Base-by-base conservation (phyloP, 53 echinoderm and acorn worm species). In the Luidia sarsii region DNA sequence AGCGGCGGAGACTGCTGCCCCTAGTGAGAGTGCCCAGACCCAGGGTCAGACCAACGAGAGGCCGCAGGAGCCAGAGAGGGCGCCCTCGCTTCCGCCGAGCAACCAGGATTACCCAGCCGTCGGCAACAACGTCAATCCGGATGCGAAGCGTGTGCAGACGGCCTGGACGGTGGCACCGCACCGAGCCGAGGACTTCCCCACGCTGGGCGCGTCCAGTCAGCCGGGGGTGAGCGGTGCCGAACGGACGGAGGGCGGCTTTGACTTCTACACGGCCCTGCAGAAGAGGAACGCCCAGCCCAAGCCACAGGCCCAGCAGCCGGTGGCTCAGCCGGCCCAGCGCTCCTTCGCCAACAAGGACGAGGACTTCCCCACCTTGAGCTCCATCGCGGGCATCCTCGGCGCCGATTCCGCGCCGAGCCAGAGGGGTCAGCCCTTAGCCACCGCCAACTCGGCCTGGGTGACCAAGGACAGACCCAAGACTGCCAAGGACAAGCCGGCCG, bases 321-420 rank as follows among this genome's bases (percentile, higher is more conserved):
- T 57, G 18, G 43, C 60, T 0, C 39, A 43, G 45, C 60, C 59
- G 13, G 59, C 59, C 7, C 75, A 22, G 68, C 36, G 61, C 32
- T 50, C 56, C 11, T 36, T 77, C 43, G 3, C 19, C 7, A 59
- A 75, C 23, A 46, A 39, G 11, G 33, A 80, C 7, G 81, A 91
- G 19, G 93, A 96, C 36, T 94, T 94, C 22, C 94, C 94, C 2
- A 94, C 93, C 8, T 35, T 99, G 46, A 94, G 99, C 49, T 93
- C 99, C 2, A 99, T 99, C 6, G 99, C 99, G 6, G 83, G 77
- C 34, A 85, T 93, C 48, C 82, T 99, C 1, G 90, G 80, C 19
- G 86, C 79, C 4, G 86, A 69, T 29, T 19, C 33, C 18, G 23
- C 33, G 22, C 84, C 62, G 25, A 84, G 64, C 30, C 84, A 41